Percentiles rank a stretch among this genome's conserved stretches.
Evolutionary conservation across 2,888 invertebrate genomes (phyloP).

Genomic region (Gordius sp.): DNA sequence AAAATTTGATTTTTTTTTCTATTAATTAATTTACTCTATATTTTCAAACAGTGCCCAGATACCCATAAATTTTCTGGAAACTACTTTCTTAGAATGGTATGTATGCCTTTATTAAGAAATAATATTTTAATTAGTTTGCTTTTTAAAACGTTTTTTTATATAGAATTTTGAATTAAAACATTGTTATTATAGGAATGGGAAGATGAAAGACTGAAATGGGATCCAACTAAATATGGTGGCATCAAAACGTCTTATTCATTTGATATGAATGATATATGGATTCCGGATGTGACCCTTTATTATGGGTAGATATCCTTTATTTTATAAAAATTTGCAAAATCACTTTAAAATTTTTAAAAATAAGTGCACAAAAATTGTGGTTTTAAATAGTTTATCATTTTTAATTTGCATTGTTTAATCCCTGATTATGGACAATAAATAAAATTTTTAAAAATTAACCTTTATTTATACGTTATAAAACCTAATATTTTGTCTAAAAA

Average conservation of each 20-base stretch:
- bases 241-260: neutral
- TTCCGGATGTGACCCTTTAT: slow-evolving; percentile 3
- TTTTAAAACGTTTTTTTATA: neutral
- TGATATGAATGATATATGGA: neutral
- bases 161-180: neutral
- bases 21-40: neutral
- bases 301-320: neutral
- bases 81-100: slow-evolving; percentile 8
- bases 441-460: too few relatives aligned
- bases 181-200: neutral
- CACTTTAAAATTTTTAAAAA: neutral
- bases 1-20: slow-evolving; percentile 5
- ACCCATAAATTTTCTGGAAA: neutral
- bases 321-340: neutral
- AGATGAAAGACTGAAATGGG: slow-evolving; percentile 10
- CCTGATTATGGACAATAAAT: too few relatives aligned
- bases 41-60: neutral
- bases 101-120: neutral
- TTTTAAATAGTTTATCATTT: too few relatives aligned
- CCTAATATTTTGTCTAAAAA: too few relatives aligned
- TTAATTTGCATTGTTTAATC: too few relatives aligned
- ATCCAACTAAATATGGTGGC: slow-evolving; percentile 7
- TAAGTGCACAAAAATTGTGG: too few relatives aligned
- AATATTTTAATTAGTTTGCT: neutral
- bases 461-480: too few relatives aligned